Evolutionary conservation across 64 coral and sea anemone genomes (phyloP).

Genomic region (Astreopora myriophthalma): DNA sequence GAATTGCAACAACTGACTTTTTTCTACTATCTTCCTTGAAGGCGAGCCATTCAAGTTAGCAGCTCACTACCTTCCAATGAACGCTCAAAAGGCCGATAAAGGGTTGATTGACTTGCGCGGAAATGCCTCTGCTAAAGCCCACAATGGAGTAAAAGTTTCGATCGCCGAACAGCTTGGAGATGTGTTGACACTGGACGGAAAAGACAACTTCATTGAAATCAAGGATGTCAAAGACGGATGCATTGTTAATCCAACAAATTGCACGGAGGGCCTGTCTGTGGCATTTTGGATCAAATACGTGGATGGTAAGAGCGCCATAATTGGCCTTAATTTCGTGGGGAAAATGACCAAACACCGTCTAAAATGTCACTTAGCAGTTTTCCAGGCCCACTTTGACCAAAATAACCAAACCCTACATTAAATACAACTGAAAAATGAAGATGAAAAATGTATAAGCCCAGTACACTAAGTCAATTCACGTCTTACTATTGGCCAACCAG

Average conservation of each 20-base stretch:
- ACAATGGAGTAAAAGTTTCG: conserved; percentile 57
- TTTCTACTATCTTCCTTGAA: not conserved
- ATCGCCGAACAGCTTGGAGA: conserved; percentile 72
- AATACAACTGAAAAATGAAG: too few species aligned
- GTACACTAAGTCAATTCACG: too few species aligned
- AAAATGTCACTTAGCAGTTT: too few species aligned
- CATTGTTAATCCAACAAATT: conserved; percentile 66
- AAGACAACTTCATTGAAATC: conserved; percentile 44
- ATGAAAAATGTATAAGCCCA: too few species aligned
- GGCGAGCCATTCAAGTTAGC: conserved; percentile 59
- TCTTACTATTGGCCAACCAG: too few species aligned
- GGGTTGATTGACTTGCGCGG: conserved; percentile 71
- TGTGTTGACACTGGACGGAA: conserved; percentile 71
- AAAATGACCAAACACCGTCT: too few species aligned
- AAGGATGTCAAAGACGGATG: conserved; percentile 29
- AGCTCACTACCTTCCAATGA: conserved; percentile 81
- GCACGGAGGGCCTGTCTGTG: conserved; percentile 67
- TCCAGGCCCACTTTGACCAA: too few species aligned
- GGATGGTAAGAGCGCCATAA: conserved; percentile 19
- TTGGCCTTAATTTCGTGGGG: too few species aligned
- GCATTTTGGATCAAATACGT: conserved; percentile 87
- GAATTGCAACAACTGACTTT: too few species aligned
- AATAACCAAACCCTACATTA: too few species aligned
- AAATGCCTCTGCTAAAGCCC: not conserved
- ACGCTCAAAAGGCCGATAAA: not conserved